These are phyloP conservation scores for Acanthisitta chloris DNA, from an alignment of 2,113 vertebrate species.

Conservation along the genomic window DNA sequence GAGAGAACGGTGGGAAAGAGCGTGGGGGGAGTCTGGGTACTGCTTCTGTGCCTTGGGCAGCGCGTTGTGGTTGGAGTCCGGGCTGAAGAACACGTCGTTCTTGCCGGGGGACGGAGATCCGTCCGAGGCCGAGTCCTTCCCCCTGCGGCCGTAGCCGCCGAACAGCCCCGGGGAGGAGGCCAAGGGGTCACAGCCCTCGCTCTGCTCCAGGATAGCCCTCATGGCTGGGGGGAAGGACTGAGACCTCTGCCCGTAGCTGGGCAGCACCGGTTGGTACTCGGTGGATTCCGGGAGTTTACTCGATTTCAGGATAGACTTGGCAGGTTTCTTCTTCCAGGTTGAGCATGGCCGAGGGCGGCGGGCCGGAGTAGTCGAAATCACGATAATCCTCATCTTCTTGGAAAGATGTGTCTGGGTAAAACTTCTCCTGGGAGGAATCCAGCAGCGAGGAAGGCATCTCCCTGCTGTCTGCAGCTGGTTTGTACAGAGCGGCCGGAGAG, in stretches of 20 bases:
- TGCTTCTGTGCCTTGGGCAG: conserved; percentile 72
- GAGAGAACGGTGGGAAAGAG: conserved; percentile 65
- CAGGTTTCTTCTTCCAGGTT: conserved; percentile 78
- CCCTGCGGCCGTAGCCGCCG: conserved; percentile 63
- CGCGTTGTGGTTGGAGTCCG: conserved; percentile 73
- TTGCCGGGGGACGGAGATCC: conserved; percentile 72
- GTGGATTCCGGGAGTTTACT: conserved; percentile 65
- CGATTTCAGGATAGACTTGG: conserved; percentile 77
- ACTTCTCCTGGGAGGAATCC: conserved; percentile 79
- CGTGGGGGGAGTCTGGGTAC: conserved; percentile 74
- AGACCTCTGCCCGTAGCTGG: conserved; percentile 65
- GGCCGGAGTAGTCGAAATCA: conserved; percentile 76
- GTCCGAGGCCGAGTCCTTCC: conserved; percentile 64
- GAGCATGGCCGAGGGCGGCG: conserved; percentile 70
- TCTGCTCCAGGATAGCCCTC: conserved; percentile 68
- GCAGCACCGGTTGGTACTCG: conserved; percentile 70
- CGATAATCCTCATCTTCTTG: conserved; percentile 80
- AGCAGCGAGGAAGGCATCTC: conserved; percentile 73
- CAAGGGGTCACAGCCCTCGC: conserved; percentile 65
- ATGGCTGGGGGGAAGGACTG: conserved; percentile 70
- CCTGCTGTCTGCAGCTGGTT: conserved; percentile 63
- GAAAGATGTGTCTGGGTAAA: conserved; percentile 78
- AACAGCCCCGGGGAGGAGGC: conserved; percentile 67
- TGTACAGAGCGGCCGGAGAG: conserved; percentile 66
- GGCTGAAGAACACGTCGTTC: conserved; percentile 72